Base-by-base conservation (phyloP, 2,888 invertebrate species). In the Aethes cnicana region DNA sequence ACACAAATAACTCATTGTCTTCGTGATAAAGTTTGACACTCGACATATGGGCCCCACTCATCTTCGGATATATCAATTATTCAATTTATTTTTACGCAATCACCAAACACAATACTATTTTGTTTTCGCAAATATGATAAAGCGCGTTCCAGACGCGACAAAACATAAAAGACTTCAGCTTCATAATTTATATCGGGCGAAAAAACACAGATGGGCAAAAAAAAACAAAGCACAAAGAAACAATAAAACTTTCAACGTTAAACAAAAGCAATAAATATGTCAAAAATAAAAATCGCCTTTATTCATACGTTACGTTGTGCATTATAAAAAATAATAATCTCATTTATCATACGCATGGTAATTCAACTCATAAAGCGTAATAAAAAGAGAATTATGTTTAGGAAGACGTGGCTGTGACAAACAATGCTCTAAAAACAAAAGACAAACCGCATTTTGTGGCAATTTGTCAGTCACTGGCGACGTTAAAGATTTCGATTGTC, bases 191-290 rank as follows among this genome's bases (percentile, higher is more conserved):
- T 49, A 39, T 48, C 16, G 30, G 43, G 14, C 23, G 37, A 43
- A 39, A 39, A 30, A 36, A 28, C 16, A 14, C 18, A 30, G 30
- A 30, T 21, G 4, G 21, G 21, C 32, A 43, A 43, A 39, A 11
- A 18, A 32, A 41, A 30, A 47, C 42, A 55, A 55, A 46, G 46
- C 41, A 55, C 42, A 49, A 49, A 55, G 55, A 54, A 58, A 61
- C 61, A 66, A 66, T 59, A 65, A 63, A 63, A 28, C 46, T 58
- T 60, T 62, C 59, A 63, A 18, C 56, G 55, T 41, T 54, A 67
- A 69, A 83, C 82, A 84, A 84, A 81, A 77, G 76, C 80, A 74
- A 75, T 84, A 81, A 82, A 83, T 81, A 68, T 26, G 74, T 70
- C 67, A 75, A 74, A 75, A 76, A 78, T 72, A 72, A 75, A 63